Base-by-base conservation (phyloP, 1,140 invertebrate species). In the Agrilus planipennis region DNA sequence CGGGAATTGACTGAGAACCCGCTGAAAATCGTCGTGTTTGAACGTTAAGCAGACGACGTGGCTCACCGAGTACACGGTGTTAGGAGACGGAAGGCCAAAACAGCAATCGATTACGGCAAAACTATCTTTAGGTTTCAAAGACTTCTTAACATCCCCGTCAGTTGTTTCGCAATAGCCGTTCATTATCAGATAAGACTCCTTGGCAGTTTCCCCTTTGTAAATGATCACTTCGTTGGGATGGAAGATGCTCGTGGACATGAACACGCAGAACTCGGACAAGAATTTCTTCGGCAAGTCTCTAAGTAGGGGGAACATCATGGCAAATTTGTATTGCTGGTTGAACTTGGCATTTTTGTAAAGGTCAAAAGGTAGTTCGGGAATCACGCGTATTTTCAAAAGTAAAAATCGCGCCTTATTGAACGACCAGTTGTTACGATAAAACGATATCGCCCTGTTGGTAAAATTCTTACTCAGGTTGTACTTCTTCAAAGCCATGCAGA, bases 201-300 rank as follows among this genome's bases (percentile, higher is more conserved):
- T 37, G 12, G 30, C 39, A 2, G 44, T 39, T 22, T 47, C 41
- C 11, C 46, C 49, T 2, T 34, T 27, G 27, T 38, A 43, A 2
- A 35, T 37, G 10, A 43, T 37, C 5, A 43, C 34, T 22, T 43
- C 27, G 2, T 34, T 34, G 1, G 32, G 2, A 3, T 6, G 28
- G 28, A 29, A 29, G 11, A 4, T 12, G 3, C 28, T 12, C 3
- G 15, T 29, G 4, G 28, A 29, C 15, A 15, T 12, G 15, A 29
- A n/a, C 11, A 29, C 28, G n/a, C 28, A 29, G 28, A 29, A n/a
- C 4, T 29, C 15, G n/a, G 28, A 4, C 3, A 29, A 15, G 4
- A 29, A 11, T 11, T 29, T 15, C 11, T 29, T 11, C 3, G 28
- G 28, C 28, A 4, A 29, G 4, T n/a, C 28, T 6, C 11, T n/a